Evolutionary conservation across 2,888 invertebrate species (phyloP).

Genomic region (Melolontha melolontha): DNA sequence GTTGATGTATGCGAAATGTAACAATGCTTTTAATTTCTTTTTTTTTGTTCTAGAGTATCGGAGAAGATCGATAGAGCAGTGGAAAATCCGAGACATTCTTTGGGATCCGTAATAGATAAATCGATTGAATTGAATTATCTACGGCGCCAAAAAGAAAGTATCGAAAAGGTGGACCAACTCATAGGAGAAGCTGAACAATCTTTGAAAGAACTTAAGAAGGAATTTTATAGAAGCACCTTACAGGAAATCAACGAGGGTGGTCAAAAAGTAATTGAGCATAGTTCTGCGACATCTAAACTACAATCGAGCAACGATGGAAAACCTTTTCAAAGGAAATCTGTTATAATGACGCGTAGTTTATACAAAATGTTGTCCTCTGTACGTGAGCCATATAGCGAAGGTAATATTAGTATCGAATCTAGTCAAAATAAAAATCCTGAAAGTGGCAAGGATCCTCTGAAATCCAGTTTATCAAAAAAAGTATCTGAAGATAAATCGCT

Average conservation of each 20-base stretch:
- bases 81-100: constrained; percentile 30
- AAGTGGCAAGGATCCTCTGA: too few relatives aligned
- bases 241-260: neutral
- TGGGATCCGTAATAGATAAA: constrained; percentile 12
- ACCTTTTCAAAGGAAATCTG: too few relatives aligned
- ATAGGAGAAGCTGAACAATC: constrained; percentile 54
- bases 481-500: too few relatives aligned
- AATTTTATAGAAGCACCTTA: constrained; percentile 26
- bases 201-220: constrained; percentile 51
- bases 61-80: constrained; percentile 11
- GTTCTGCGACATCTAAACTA: neutral
- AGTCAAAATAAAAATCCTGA: too few relatives aligned
- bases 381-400: too few relatives aligned
- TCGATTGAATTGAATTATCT: constrained; percentile 24
- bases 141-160: constrained; percentile 47
- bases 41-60: constrained; percentile 1
- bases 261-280: neutral
- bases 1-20: too few relatives aligned
- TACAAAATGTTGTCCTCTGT: too few relatives aligned
- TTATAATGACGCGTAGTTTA: too few relatives aligned
- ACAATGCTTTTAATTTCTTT: too few relatives aligned
- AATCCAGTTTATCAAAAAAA: too few relatives aligned
- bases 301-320: too few relatives aligned
- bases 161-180: constrained; percentile 54
- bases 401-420: too few relatives aligned